These are phyloP conservation scores for Triops longicaudatus DNA, from an alignment of 1,140 invertebrate genomes.

Conservation along the genomic window DNA sequence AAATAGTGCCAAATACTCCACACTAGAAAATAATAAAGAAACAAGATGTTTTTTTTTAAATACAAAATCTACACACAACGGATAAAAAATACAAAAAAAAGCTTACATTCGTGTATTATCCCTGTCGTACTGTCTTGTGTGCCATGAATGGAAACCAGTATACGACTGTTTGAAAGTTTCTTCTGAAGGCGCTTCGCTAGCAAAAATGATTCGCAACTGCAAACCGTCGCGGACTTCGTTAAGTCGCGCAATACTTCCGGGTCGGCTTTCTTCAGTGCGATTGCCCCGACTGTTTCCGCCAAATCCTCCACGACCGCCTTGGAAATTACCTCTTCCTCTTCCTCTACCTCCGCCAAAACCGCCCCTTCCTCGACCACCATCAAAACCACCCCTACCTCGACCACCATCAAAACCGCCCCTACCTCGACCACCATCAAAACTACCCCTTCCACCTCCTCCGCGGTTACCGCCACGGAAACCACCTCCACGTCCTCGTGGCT, in stretches of 20 bases:
- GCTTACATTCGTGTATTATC: neutral
- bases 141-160: neutral
- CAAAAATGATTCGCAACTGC: neutral
- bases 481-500: slow-evolving; percentile 12
- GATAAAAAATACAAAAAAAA: too few relatives aligned
- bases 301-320: neutral
- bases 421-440: neutral
- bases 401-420: neutral
- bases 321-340: neutral
- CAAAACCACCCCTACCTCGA: neutral
- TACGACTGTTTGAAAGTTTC: neutral
- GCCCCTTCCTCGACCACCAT: neutral
- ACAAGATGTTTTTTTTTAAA: too few relatives aligned
- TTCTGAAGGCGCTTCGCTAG: neutral
- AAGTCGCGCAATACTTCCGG: neutral
- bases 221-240: neutral
- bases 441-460: neutral
- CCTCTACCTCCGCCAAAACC: neutral
- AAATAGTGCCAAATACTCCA: neutral
- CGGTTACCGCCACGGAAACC: neutral
- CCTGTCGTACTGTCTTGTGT: neutral
- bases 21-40: neutral
- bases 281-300: neutral
- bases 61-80: too few relatives aligned
- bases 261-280: neutral